These are phyloP conservation scores for Spongilla lacustris DNA, from an alignment of 37 sponge, comb jelly and placozoan species.

Conservation along the genomic window DNA sequence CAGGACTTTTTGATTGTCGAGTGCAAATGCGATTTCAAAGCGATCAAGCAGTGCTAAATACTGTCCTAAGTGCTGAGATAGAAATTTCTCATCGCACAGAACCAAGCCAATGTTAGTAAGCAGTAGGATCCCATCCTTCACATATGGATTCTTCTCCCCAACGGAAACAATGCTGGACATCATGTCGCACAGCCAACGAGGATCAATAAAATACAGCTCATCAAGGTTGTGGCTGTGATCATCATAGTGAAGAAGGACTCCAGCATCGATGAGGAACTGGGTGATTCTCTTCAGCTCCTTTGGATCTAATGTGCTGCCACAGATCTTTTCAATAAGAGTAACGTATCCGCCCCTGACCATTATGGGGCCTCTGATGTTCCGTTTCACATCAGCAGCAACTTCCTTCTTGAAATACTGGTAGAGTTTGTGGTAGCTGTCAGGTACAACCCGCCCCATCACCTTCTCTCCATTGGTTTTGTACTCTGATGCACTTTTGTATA, in stretches of 20 bases:
- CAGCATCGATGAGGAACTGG: slow-evolving; percentile 75
- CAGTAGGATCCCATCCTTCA: slow-evolving; percentile 72
- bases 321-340: slow-evolving; percentile 51
- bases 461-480: slow-evolving; percentile 39
- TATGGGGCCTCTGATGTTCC: slow-evolving; percentile 57
- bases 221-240: slow-evolving; percentile 75
- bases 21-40: slow-evolving; percentile 86
- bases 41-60: slow-evolving; percentile 80
- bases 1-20: slow-evolving; percentile 76
- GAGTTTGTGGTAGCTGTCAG: slow-evolving; percentile 85
- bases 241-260: slow-evolving; percentile 87
- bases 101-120: slow-evolving; percentile 49
- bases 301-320: slow-evolving; percentile 57
- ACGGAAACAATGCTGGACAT: slow-evolving; percentile 84
- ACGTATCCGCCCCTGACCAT: slow-evolving; percentile 70
- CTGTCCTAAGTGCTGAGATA: slow-evolving; percentile 71
- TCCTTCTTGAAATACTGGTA: slow-evolving; percentile 49
- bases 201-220: slow-evolving; percentile 88
- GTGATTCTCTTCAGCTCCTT: slow-evolving; percentile 79
- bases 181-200: slow-evolving; percentile 91
- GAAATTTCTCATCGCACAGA: slow-evolving; percentile 70
- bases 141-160: slow-evolving; percentile 73
- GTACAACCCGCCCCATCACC: slow-evolving; percentile 81
- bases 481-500: slow-evolving; percentile 79
- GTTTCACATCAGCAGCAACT: slow-evolving; percentile 63